These are phyloP conservation scores for Limnephilus lunatus DNA, from an alignment of 2,888 invertebrate species.

Conservation along the genomic window DNA sequence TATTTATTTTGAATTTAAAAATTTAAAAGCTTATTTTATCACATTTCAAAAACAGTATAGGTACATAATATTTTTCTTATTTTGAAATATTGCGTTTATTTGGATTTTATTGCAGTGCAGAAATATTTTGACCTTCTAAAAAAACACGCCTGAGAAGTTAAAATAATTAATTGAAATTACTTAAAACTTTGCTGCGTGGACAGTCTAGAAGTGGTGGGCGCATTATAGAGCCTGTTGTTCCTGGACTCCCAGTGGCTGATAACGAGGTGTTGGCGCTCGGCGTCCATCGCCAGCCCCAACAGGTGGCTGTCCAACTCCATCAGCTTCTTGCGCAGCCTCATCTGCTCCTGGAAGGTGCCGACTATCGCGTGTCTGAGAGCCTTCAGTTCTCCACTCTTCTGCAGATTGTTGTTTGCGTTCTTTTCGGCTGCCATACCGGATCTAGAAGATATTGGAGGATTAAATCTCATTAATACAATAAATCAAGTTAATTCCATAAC, in stretches of 20 bases:
- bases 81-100: too few species aligned
- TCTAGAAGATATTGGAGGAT: constrained; percentile 40
- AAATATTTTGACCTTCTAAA: too few species aligned
- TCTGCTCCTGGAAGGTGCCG: constrained; percentile 93
- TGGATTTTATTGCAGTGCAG: too few species aligned
- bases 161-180: constrained; percentile 68
- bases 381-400: constrained; percentile 77
- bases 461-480: too few species aligned
- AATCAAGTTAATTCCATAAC: too few species aligned
- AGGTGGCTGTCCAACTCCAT: constrained; percentile 92
- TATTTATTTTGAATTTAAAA: too few species aligned
- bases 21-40: too few species aligned
- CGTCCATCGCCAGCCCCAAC: constrained; percentile 90
- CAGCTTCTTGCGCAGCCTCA: constrained; percentile 90
- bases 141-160: too few species aligned
- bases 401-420: constrained; percentile 57
- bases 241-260: constrained; percentile 93
- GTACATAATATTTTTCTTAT: too few species aligned
- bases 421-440: constrained; percentile 61
- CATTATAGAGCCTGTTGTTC: constrained; percentile 85
- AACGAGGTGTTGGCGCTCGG: constrained; percentile 91
- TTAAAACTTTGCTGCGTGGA: constrained; percentile 81
- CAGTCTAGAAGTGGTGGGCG: constrained; percentile 77
- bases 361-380: constrained; percentile 90
- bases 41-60: too few species aligned